A percentile compares a stretch with the other conserved stretches of the same genome.
Evolutionary conservation across 2,797 vertebrate species (phyloP).

Genomic region (Florisuga fusca): DNA sequence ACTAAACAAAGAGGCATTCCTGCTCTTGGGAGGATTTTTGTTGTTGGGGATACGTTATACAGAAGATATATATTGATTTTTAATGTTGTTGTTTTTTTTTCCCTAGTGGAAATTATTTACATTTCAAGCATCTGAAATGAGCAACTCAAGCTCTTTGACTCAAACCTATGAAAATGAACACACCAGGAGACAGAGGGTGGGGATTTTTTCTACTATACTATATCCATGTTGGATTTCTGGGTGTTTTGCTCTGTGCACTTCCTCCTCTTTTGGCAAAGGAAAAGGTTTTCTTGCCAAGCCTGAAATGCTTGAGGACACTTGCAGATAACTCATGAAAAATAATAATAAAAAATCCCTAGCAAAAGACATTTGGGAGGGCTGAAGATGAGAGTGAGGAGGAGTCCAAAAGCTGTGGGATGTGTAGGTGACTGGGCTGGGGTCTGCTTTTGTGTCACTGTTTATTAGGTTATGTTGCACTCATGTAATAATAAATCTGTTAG

Average conservation of each 20-base stretch:
- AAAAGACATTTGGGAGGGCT: neutral
- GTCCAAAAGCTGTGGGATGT: neutral
- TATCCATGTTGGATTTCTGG: neutral
- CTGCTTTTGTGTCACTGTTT: neutral
- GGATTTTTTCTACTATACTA: neutral
- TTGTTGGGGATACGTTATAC: neutral
- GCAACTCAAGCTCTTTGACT: neutral
- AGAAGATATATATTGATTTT: neutral
- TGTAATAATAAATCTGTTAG: neutral
- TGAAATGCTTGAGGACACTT: slow-evolving; percentile 4
- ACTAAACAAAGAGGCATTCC: neutral
- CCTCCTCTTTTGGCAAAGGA: slow-evolving; percentile 36
- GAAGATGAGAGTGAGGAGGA: neutral
- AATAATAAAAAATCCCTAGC: neutral
- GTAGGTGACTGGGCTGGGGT: neutral
- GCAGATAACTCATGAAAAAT: neutral
- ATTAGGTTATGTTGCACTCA: neutral
- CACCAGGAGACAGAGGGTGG: neutral
- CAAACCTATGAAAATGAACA: neutral
- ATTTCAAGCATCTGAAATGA: neutral
- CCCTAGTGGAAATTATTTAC: neutral
- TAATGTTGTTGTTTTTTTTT: neutral
- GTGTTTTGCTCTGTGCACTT: neutral
- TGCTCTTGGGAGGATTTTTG: neutral
- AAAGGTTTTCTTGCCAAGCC: slow-evolving; percentile 20